phyloP scores from a whole-genome alignment of 2,113 vertebrate species.

The Stigmatopora nigra region DNA sequence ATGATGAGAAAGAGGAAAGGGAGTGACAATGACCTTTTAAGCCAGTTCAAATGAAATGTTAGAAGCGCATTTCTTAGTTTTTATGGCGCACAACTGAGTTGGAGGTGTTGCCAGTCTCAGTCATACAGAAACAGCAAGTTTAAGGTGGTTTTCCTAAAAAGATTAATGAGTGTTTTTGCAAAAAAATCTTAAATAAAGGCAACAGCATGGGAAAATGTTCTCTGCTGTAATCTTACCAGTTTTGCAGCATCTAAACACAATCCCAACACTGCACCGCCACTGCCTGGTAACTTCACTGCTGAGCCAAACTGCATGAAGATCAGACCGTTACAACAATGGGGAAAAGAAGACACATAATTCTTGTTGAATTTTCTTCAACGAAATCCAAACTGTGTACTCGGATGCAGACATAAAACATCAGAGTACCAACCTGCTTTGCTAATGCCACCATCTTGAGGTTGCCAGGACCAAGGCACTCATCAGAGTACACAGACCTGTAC shows the following conservation, averaged over 20 bases:
- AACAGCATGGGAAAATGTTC: not conserved
- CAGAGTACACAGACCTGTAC: slow-evolving; percentile 70
- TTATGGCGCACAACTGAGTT: not conserved
- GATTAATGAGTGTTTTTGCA: not conserved
- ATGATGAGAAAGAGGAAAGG: slow-evolving; percentile 2
- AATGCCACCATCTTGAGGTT: slow-evolving; percentile 75
- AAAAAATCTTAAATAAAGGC: not conserved
- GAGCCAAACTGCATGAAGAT: slow-evolving; percentile 67
- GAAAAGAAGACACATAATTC: not conserved
- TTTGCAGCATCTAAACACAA: slow-evolving; percentile 64
- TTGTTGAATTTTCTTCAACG: not conserved
- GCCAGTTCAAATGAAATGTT: not conserved
- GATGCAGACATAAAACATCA: not conserved
- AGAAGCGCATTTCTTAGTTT: not conserved
- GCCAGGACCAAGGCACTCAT: slow-evolving; percentile 71
- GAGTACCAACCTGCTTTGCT: slow-evolving; percentile 65
- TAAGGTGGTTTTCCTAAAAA: not conserved
- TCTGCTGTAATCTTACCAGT: slow-evolving; percentile 56
- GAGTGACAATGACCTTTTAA: not conserved
- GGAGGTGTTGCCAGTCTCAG: not conserved
- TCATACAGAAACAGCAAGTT: not conserved
- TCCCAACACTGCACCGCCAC: slow-evolving; percentile 75
- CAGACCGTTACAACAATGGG: not conserved
- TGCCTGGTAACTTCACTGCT: slow-evolving; percentile 76
- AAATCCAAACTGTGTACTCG: not conserved